Evolutionary conservation across 2,113 vertebrate genomes (phyloP).

Genomic region (Amblyopsis rosae): DNA sequence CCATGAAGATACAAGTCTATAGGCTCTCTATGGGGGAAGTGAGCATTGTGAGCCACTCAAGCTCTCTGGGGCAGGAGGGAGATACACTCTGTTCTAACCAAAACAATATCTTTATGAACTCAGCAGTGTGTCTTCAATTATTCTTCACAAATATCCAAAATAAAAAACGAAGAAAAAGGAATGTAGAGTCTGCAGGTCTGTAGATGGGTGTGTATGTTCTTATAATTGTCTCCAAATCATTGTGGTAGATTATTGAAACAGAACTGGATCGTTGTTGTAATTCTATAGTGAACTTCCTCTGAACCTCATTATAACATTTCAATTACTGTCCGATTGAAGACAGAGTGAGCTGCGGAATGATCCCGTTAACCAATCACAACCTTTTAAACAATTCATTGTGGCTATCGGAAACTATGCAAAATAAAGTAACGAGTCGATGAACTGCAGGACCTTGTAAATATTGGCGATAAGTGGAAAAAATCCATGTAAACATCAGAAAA

Average conservation of each 20-base stretch:
- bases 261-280: constrained; percentile 41
- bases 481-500: not conserved
- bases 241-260: constrained; percentile 9
- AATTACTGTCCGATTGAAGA: constrained; percentile 67
- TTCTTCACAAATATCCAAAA: constrained; percentile 16
- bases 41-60: not conserved
- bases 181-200: constrained; percentile 10
- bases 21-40: not conserved
- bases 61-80: no score
- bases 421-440: constrained; percentile 40
- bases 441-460: constrained; percentile 1
- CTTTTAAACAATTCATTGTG: constrained; percentile 62
- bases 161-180: constrained; percentile 24
- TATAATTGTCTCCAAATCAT: constrained; percentile 33
- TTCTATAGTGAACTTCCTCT: constrained; percentile 39
- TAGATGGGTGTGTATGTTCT: constrained; percentile 20
- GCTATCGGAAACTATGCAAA: constrained; percentile 37
- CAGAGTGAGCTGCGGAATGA: constrained; percentile 40
- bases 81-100: no score
- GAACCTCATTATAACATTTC: constrained; percentile 67
- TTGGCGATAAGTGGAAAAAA: constrained; percentile 12
- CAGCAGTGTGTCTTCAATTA: constrained; percentile 28
- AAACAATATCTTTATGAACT: no score
- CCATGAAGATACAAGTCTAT: constrained; percentile 23
- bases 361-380: constrained; percentile 42